Evolutionary conservation across 2,888 invertebrate species (phyloP), one percentile per base, ranked within the genome.

Genomic region (Calephelis perditalis): DNA sequence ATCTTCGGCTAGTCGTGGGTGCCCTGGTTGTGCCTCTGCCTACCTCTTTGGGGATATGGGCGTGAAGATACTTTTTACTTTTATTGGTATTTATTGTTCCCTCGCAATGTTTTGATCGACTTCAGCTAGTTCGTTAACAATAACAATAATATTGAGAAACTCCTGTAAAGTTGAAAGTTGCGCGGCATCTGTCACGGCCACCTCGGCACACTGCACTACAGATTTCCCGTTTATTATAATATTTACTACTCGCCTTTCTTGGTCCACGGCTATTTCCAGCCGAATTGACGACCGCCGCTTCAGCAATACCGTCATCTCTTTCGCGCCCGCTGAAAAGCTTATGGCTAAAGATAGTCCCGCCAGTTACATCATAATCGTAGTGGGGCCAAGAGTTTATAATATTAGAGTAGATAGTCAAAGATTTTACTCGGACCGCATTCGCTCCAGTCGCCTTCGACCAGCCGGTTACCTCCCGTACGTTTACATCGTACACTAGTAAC

Each of bases 201-300:
- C 73, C 73, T 84, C 87, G 90, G 91, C 91, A 91, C 91, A 91
- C 91, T 90, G 91, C 91, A 91, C 91, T 78, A 90, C 82, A 77
- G 71, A 69, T 88, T 87, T 85, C 82, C 86, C 82, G 89, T 86
- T 89, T 88, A 88, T 88, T 88, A 89, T 86, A 91, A 88, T 89
- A 89, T 90, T 86, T 86, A 87, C 83, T 81, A 86, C 81, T 88
- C 91, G 88, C 92, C 92, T 92, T 92, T 92, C 92, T 92, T 92
- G 92, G 92, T 79, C 87, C 84, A 89, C 79, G 81, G 82, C 91
- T 91, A 91, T 91, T 92, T 92, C 91, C 92, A 92, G 91, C 81
- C 74, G 77, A 72, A 75, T 70, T 72, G 69, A 73, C 74, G 73
- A 79, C 73, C 78, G 78, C 74, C 78, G 68, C 83, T 85, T 84